Evolutionary conservation across 2,113 vertebrate species (phyloP), one percentile per base, ranked within the genome.

Genomic region (Podiceps cristatus): DNA sequence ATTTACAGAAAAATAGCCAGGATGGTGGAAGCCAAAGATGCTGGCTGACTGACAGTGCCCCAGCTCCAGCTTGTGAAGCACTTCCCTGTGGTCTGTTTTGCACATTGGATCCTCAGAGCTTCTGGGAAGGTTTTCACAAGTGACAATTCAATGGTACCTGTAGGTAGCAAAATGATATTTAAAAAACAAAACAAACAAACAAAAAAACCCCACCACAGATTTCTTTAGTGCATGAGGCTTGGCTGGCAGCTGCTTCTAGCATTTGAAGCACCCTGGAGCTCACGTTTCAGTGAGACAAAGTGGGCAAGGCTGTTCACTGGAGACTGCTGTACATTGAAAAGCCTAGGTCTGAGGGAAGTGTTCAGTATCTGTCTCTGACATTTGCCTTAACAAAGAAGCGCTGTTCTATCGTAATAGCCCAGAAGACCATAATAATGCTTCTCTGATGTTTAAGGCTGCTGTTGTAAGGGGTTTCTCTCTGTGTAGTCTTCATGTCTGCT

Each of bases 1-100:
- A 94, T 97, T 97, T 97, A 91, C 82, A 67, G 90, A 64, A 56
- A 93, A 83, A 91, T 45, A 79, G 79, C n/a, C 3, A n/a, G 66
- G 64, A 44, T 59, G 74, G 74, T 73, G 49, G 63, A 89, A 90
- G 63, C 71, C 88, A 91, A 94, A 86, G 78, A 83, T 89, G 66
- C 74, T 2, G 18, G 22, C 25, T 12, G 58, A 59, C 22, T 73
- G 85, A 68, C 45, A 52, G 82, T 59, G 88, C 28, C 53, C 72
- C 86, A 55, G 71, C 72, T 63, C n/a, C 59, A 45, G 53, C 31
- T 88, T 49, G 37, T 5, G 3, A 9, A 71, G 29, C 76, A 80
- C 69, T 96, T 79, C 69, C 55, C 79, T 59, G 4, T 45, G 59
- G n/a, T 11, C 25, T 83, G 14, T 25, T 82, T 33, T 67, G 35